Evolutionary conservation across 2,113 vertebrate genomes (phyloP), one percentile per base, ranked within the genome.

Genomic region (Gallinago media): DNA sequence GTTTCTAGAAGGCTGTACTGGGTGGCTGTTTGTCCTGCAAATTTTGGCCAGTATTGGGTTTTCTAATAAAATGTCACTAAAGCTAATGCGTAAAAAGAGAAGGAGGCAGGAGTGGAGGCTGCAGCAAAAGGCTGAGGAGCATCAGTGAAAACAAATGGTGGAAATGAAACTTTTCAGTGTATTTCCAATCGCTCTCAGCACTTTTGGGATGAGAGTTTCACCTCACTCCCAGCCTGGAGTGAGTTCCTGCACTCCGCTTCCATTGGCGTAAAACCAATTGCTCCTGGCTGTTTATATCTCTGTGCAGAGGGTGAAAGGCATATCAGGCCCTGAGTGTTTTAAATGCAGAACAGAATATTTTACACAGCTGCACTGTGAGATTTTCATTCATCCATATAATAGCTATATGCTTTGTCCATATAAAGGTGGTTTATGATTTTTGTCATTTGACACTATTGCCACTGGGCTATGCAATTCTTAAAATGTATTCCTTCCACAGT

Each of bases 321-420:
- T 52, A 82, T 72, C 40, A 78, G 27, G 6, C 61, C 65, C 36
- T 25, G 29, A 52, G 18, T 66, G 47, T 65, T 94, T 92, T 83
- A 82, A 91, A 83, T 95, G 79, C 62, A 68, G 62, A 83, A 54
- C 40, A 76, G 63, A 72, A 21, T 83, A 80, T 79, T 94, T 78
- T 68, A 68, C 21, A 22, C 3, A 7, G 70, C 68, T 94, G 40
- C 52, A 71, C 40, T 87, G 65, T 70, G 61, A 86, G 38, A 27
- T 92, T 78, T 94, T 81, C 22, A 68, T 72, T 91, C 47, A 82
- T 55, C 68, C 73, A 46, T 47, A 58, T 70, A 75, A 88, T 52
- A 89, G 25, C 54, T 87, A 31, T 76, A 61, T 40, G 12, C 70
- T 96, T 87, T 89, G 66, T 75, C 70, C 70, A 36, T 36, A 40